Conservation (phyloP, 92 coral and sea anemone species). For the Phymanthus crucifer region DNA sequence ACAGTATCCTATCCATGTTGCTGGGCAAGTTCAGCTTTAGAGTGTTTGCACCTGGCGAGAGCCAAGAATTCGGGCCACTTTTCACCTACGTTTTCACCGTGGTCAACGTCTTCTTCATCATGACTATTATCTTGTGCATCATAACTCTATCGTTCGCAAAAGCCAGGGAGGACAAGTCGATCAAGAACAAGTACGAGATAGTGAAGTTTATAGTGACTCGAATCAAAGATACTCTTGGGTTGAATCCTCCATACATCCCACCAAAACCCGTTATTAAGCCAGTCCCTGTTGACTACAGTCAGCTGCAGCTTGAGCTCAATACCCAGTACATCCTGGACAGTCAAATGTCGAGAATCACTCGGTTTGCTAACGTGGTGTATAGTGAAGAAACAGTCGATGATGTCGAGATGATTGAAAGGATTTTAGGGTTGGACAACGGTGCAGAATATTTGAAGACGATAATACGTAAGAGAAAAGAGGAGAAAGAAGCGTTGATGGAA, state of each 20-base stretch:
- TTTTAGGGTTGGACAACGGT: constrained; percentile 12
- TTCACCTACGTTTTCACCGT: constrained; percentile 60
- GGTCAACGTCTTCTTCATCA: constrained; percentile 47
- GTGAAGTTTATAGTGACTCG: constrained; percentile 35
- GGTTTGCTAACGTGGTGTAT: constrained; percentile 45
- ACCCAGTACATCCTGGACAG: constrained; percentile 49
- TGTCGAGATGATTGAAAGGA: constrained; percentile 18
- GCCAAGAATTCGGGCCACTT: constrained; percentile 44
- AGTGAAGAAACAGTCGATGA: constrained; percentile 57
- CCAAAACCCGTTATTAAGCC: constrained; percentile 58
- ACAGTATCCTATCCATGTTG: constrained; percentile 51
- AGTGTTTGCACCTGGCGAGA: constrained; percentile 48
- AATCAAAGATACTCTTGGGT: constrained; percentile 45
- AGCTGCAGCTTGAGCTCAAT: constrained; percentile 49
- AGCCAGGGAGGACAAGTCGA: constrained; percentile 51
- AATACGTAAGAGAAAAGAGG: constrained; percentile 3
- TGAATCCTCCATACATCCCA: constrained; percentile 65
- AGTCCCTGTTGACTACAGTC: constrained; percentile 34
- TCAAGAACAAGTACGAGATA: constrained; percentile 65
- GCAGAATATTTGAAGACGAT: constrained; percentile 13
- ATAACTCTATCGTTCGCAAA: constrained; percentile 54
- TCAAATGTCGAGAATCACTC: constrained; percentile 42
- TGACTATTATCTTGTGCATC: constrained; percentile 59
- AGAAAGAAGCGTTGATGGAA: background rate
- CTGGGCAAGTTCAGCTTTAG: constrained; percentile 54